Percentiles rank a stretch among this genome's conserved stretches.
Evolutionary conservation across 2,797 vertebrate genomes (phyloP).

Genomic region (Cossypha caffra): DNA sequence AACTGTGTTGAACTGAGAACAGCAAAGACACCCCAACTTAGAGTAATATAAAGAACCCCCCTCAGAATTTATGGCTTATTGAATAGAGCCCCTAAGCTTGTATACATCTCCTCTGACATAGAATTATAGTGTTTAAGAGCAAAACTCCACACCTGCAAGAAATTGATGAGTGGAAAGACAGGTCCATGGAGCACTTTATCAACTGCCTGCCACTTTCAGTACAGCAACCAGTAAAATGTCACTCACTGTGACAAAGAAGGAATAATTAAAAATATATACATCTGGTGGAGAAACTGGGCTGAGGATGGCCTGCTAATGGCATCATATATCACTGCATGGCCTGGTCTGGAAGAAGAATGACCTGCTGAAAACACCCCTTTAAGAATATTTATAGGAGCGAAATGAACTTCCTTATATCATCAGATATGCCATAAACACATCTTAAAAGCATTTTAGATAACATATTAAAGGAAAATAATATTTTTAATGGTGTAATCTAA

Average conservation of each 20-base stretch:
- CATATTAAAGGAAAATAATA: neutral
- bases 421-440: neutral
- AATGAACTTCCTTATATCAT: conserved; percentile 2
- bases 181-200: neutral
- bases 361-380: neutral
- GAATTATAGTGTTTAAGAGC: conserved; percentile 18
- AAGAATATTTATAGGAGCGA: conserved; percentile 6
- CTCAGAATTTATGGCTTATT: neutral
- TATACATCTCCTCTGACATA: neutral
- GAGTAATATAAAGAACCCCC: neutral
- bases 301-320: neutral
- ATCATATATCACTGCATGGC: neutral
- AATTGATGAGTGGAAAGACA: conserved; percentile 22
- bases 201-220: conserved; percentile 12
- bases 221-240: conserved; percentile 32
- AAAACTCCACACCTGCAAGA: neutral
- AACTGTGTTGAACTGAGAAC: neutral
- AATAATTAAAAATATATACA: conserved; percentile 56
- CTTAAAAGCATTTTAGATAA: neutral
- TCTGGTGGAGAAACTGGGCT: neutral
- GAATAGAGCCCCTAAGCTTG: neutral
- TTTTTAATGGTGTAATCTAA: neutral
- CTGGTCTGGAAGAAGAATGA: neutral
- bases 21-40: neutral
- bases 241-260: conserved; percentile 29